Base-by-base conservation (phyloP, 2,888 invertebrate genomes). In the Ophion ellenae region DNA sequence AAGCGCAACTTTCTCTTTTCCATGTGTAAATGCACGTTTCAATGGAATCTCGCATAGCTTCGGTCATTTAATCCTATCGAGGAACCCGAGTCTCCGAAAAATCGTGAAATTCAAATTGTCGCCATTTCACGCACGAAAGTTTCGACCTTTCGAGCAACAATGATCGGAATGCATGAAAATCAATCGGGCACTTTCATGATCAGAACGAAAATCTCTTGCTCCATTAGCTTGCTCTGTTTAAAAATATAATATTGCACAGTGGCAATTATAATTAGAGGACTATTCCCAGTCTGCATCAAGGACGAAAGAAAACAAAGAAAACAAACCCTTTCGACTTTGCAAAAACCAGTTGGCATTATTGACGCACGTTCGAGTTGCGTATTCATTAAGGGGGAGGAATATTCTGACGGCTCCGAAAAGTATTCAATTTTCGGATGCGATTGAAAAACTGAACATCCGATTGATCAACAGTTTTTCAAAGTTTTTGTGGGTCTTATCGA, bases 11-110 rank as follows among this genome's bases (percentile, higher is more conserved):
- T 59, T 59, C 67, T 45, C 0, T 28, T 67, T n/a, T n/a, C 17
- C 32, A 53, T 32, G 20, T 11, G 45, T 40, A 69, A 77, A 69
- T 47, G 75, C 75, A 63, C 11, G 14, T 76, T 67, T 69, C 40
- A 36, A 77, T 77, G 67, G 40, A 69, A 69, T 57, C 40, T 66
- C 45, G 61, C 47, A n/a, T 1, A 17, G 53, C 14, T 14, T 53
- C 53, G 53, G 53, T 53, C 14, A 14, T 53, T 53, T 17, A 3
- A 17, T 53, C 2, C 9, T 7, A 40, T 40, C 40, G 40, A 40
- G 40, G 7, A 40, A 40, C 40, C 9, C 40, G 40, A 40, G 9
- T 7, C 6, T 40, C 28, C 53, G 32, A 20, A 20, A 36, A 59
- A 61, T 75, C 7, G 45, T 47, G 3, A 24, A 63, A 14, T 2